phyloP scores from a whole-genome alignment of 2,888 invertebrate genomes.

The Muscina levida region DNA sequence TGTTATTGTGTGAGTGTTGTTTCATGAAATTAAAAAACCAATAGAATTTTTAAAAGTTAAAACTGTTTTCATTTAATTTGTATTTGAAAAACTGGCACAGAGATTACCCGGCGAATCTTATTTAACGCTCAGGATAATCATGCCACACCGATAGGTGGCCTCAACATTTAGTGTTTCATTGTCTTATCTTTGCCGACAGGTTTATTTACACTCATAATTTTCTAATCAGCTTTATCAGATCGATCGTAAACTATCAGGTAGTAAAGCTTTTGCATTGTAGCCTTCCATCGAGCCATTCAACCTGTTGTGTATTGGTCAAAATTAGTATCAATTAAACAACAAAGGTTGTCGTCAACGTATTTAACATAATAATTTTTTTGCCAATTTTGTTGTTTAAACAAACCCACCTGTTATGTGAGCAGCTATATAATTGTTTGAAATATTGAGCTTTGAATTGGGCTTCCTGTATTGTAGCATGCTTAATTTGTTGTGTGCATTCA shows the following conservation, averaged over 20 bases:
- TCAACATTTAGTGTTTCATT: not conserved
- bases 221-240: slow-evolving; percentile 29
- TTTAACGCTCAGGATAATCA: too few relatives aligned
- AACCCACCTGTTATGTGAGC: too few relatives aligned
- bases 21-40: too few relatives aligned
- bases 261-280: too few relatives aligned
- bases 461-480: not conserved
- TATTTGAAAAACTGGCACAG: too few relatives aligned
- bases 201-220: not conserved
- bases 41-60: not conserved
- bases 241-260: too few relatives aligned
- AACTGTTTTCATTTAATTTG: too few relatives aligned
- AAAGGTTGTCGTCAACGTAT: not conserved
- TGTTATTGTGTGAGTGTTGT: slow-evolving; percentile 60
- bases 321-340: slow-evolving; percentile 35
- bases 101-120: too few relatives aligned
- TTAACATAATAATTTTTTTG: slow-evolving; percentile 15
- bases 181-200: slow-evolving; percentile 10
- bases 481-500: too few relatives aligned
- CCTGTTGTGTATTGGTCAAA: not conserved
- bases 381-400: not conserved
- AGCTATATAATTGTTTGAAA: too few relatives aligned
- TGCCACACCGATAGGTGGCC: not conserved
- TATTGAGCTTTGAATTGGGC: slow-evolving; percentile 2
- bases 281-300: too few relatives aligned